Conservation (phyloP, 1,140 invertebrate species). For the Akabosia matsudoensis region DNA sequence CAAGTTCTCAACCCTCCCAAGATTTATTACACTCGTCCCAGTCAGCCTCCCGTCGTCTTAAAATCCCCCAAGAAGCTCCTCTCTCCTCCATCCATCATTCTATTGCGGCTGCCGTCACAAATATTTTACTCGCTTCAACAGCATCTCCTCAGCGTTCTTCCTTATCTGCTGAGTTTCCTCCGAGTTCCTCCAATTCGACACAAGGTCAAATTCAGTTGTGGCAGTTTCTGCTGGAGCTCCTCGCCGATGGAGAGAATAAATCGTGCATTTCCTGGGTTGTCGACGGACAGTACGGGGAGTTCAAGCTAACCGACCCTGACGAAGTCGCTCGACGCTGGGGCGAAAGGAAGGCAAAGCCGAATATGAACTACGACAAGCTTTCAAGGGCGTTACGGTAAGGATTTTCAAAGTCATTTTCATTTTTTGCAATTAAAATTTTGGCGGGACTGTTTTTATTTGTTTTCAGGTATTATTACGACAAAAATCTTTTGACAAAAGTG, state of each 20-base stretch:
- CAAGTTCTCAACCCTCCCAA: background rate
- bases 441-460: too few species aligned
- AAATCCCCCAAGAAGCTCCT: background rate
- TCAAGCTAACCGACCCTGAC: slow-evolving; percentile 79
- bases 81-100: background rate
- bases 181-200: background rate
- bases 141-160: background rate
- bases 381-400: slow-evolving; percentile 65
- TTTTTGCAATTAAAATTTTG: too few species aligned
- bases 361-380: slow-evolving; percentile 92
- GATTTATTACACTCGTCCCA: background rate
- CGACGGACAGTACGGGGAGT: slow-evolving; percentile 71
- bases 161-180: background rate
- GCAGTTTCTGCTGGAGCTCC: slow-evolving; percentile 82
- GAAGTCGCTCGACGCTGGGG: slow-evolving; percentile 82
- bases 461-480: slow-evolving; percentile 81
- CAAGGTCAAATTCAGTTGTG: slow-evolving; percentile 77
- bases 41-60: background rate
- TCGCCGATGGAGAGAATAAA: slow-evolving; percentile 72
- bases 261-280: slow-evolving; percentile 73
- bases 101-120: background rate
- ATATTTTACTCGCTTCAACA: background rate
- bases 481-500: slow-evolving; percentile 79
- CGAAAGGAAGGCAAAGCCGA: slow-evolving; percentile 79
- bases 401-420: background rate